Evolutionary conservation across 2,797 vertebrate species (phyloP), one percentile per base, ranked within the genome.

Genomic region (Tympanoctomys barrerae): DNA sequence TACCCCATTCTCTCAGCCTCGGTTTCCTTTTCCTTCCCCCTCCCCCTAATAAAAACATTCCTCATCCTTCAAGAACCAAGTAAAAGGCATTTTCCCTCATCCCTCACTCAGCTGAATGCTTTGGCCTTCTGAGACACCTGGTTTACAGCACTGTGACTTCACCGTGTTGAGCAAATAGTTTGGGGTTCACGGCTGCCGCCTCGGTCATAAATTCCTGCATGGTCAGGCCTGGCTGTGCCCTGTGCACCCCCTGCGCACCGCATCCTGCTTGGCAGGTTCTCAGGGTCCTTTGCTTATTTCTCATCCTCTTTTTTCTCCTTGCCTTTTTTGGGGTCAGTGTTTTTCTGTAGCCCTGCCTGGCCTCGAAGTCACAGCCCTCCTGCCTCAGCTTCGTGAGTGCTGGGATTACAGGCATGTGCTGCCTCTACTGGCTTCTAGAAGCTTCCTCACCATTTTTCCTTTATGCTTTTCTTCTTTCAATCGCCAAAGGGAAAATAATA

Each of bases 21-120:
- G 13, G 28, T 84, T 19, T 19, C 61, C 78, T 39, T 28, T 54
- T 54, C 70, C 46, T 59, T 9, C 71, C 81, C 22, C 10, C 49
- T 28, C 57, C n/a, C n/a, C 22, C 49, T 73, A n/a, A 57, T 57
- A 66, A 81, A 85, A 54, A 73, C 14, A 80, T 9, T 78, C 90
- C 42, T 93, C 52, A 71, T 26, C 82, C 52, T 49, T 77, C 46
- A 31, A 83, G 24, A 86, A 49, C 4, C 85, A 90, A 70, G n/a
- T 31, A 26, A 91, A 57, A 83, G 85, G 52, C 8, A 33, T 36
- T 94, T 91, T 64, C 91, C n/a, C 79, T 49, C 78, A 64, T 87
- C 33, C 5, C 18, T 33, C 16, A 31, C 49, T 59, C 24, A 8
- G 28, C 26, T 54, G 46, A 85, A 94, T n/a, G 24, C 64, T 49